Base-by-base conservation (phyloP, 2,888 invertebrate genomes). In the Drosophila koepferae region DNA sequence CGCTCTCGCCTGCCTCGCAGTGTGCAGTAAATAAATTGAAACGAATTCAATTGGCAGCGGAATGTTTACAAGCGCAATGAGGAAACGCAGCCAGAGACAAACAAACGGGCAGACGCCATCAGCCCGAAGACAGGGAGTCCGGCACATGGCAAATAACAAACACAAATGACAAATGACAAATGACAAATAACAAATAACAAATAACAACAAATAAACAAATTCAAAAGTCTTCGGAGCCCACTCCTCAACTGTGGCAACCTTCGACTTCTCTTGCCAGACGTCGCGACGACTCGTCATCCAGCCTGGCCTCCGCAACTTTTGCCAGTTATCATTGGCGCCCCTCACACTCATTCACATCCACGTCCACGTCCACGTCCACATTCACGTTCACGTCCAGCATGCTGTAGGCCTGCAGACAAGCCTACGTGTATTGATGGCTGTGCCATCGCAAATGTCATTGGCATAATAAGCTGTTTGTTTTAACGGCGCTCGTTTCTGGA, bases 401-500 rank as follows among this genome's bases (percentile, higher is more conserved):
- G n/a, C 48, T 18, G 44, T 49, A 41, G 14, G 41, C 16, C 55
- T 48, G 14, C 48, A 36, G 43, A 20, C 58, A 40, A 36, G 43
- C 28, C 74, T 36, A 38, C 9, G 43, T 63, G 36, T 28, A 28
- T 54, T 38, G 53, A 38, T 51, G 40, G 44, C 48, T 63, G 40
- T 28, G 46, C 68, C 75, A 63, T 83, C 71, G 41, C 73, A 74
- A 80, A 78, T 86, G 82, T 80, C 86, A 91, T 89, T 90, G 91
- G 80, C 80, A 76, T 82, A 90, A 90, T 91, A 91, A 91, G 83
- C 82, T 82, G 87, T 91, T 90, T 83, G 80, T 75, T 81, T 91
- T 91, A 90, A 91, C 81, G 89, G 87, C 81, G 67, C 75, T 84
- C 63, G 72, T 44, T 65, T 23, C 51, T 63, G 79, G 63, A 53